Evolutionary conservation across 1,140 invertebrate species (phyloP).

Genomic region (Cotesia typhae): DNA sequence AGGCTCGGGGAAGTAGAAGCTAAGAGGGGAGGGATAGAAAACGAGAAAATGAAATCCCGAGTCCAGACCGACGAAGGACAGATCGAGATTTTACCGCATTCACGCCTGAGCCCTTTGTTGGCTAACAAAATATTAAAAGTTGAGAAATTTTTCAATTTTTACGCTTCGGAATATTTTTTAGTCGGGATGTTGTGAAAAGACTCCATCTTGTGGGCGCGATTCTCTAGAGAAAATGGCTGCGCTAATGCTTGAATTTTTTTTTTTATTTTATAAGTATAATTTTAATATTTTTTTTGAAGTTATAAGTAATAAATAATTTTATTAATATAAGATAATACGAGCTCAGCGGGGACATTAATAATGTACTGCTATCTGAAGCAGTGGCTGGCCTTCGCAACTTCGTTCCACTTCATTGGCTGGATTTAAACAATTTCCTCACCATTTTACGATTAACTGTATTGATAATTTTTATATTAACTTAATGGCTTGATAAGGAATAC

Average conservation of each 20-base stretch:
- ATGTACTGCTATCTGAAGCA: neutral
- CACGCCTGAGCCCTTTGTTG: neutral
- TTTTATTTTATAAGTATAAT: too few relatives aligned
- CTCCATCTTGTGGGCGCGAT: constrained; percentile 17
- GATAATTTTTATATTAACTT: too few relatives aligned
- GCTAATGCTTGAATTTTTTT: too few relatives aligned
- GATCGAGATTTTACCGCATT: too few relatives aligned
- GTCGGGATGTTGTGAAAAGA: neutral
- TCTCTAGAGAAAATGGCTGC: constrained; percentile 25
- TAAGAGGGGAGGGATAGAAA: constrained; percentile 32
- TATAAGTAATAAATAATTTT: neutral
- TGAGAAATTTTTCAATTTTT: constrained; percentile 13
- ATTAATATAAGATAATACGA: too few relatives aligned
- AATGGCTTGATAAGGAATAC: too few relatives aligned
- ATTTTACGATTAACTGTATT: neutral
- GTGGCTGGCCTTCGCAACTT: constrained; percentile 12
- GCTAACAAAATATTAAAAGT: too few relatives aligned
- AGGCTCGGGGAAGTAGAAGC: constrained; percentile 25
- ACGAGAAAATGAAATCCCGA: constrained; percentile 35
- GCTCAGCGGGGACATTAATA: too few relatives aligned
- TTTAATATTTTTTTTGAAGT: neutral
- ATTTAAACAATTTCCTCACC: neutral
- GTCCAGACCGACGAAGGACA: constrained; percentile 32
- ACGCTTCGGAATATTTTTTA: neutral
- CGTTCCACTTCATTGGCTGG: neutral